These are phyloP conservation scores for Semnornis frantzii DNA, from an alignment of 2,113 vertebrate species.

Conservation along the genomic window DNA sequence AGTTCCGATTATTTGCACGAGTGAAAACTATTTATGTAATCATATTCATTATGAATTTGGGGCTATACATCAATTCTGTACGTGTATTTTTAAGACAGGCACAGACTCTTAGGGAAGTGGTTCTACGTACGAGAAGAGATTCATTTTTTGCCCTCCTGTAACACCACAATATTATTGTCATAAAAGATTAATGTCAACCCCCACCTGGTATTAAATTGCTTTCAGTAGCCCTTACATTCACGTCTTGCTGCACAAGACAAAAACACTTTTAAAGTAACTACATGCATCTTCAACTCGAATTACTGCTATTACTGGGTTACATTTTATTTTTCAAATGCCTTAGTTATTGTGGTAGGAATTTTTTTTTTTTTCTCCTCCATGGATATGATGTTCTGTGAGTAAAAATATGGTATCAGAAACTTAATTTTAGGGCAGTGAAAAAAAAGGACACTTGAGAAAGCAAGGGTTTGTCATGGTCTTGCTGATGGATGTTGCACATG, in stretches of 20 bases:
- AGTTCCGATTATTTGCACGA: not conserved
- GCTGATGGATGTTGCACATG: not conserved
- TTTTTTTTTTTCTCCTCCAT: not conserved
- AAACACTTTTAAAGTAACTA: slow-evolving; percentile 37
- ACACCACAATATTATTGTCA: slow-evolving; percentile 68
- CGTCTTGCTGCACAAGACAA: slow-evolving; percentile 31
- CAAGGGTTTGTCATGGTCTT: not conserved
- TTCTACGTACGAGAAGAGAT: not conserved
- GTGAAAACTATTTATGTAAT: slow-evolving; percentile 24
- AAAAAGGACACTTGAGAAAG: not conserved
- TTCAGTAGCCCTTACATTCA: slow-evolving; percentile 2
- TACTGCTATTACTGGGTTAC: not conserved
- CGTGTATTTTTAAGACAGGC: slow-evolving; percentile 32
- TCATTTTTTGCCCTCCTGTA: slow-evolving; percentile 57
- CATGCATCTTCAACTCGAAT: not conserved
- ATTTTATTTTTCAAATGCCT: slow-evolving; percentile 1
- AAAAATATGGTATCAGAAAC: not conserved
- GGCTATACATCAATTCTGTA: slow-evolving; percentile 35
- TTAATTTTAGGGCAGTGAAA: not conserved
- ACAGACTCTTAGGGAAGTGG: slow-evolving; percentile 48
- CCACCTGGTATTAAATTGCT: slow-evolving; percentile 64
- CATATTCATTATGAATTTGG: slow-evolving; percentile 30
- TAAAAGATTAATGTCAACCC: slow-evolving; percentile 70
- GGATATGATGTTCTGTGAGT: not conserved
- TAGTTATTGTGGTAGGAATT: not conserved